Base-by-base conservation (phyloP, 2,113 vertebrate genomes). In the Dasyornis broadbenti region DNA sequence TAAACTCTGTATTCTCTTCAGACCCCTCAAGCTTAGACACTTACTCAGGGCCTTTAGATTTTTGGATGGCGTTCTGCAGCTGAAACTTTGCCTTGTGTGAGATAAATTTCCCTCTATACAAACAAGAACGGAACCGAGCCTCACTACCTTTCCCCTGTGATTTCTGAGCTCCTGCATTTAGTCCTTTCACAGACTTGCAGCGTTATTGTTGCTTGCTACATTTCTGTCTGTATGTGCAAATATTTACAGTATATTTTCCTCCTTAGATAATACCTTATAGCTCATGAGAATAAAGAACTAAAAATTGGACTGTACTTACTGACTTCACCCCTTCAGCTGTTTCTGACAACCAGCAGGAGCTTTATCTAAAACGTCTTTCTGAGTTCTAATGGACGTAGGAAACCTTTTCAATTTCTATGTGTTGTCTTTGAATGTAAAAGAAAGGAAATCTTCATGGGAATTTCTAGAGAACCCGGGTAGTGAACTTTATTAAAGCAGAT, bases 131-230 rank as follows among this genome's bases (percentile, higher is more conserved):
- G 6, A 26, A 15, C 11, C 40, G 42, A n/a, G 12, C 5, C 23
- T 28, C 39, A 13, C 11, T 50, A 10, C 5, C 2, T 20, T 82
- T 63, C 11, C 10, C 10, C 17, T 3, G 0, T n/a, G 6, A 6
- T 50, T 82, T 68, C 39, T 35, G 30, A 68, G 35, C 59, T 49
- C 5, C 31, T 92, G 22, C 3, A 61, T 61, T 89, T 61, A 22
- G 3, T 54, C 45, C 7, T 65, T 56, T 47, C 37, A 52, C 20
- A 61, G 45, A 24, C 5, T 56, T 60, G 15, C 40, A 37, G 45
- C 3, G 0, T 59, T 63, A 7, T 28, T 72, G 4, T 26, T 7
- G 0, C 24, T 86, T 79, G 13, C 40, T 39, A 21, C 27, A 8
- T 70, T 56, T 17, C 17, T 53, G 3, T 49, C 9, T 84, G 60